These are phyloP conservation scores for Eciton burchellii DNA, from an alignment of 1,140 invertebrate species.

Conservation along the genomic window DNA sequence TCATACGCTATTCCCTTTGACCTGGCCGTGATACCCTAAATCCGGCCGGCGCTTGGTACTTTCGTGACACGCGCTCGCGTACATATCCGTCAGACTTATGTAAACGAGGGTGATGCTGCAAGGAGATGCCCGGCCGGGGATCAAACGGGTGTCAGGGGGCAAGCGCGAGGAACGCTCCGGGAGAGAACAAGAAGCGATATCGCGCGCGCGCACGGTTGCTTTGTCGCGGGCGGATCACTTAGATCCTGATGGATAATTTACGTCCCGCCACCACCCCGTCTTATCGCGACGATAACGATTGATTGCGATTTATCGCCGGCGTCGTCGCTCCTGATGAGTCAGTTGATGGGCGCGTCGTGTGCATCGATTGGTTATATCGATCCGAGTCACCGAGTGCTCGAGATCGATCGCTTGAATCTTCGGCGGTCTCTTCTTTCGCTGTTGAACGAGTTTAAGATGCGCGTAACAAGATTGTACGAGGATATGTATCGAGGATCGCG, in stretches of 20 bases:
- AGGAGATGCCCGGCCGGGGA: neutral
- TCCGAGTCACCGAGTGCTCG: too few species aligned
- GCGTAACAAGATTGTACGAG: too few species aligned
- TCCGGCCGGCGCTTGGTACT: constrained; percentile 38
- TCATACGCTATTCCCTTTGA: constrained; percentile 55
- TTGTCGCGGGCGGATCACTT: constrained; percentile 51
- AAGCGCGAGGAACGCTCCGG: constrained; percentile 1
- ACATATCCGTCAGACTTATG: constrained; percentile 54
- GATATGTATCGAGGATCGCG: too few species aligned
- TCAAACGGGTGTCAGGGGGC: constrained; percentile 41
- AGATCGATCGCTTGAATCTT: too few species aligned
- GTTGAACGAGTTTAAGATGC: too few species aligned
- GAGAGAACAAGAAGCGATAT: constrained; percentile 35
- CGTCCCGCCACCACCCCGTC: constrained; percentile 1
- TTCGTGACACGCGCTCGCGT: constrained; percentile 43
- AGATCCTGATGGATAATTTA: constrained; percentile 59
- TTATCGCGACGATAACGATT: constrained; percentile 44
- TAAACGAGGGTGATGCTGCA: constrained; percentile 35
- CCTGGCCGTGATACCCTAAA: constrained; percentile 45
- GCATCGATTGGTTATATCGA: constrained; percentile 45
- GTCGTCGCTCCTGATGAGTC: constrained; percentile 29
- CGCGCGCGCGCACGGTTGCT: neutral
- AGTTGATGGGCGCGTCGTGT: constrained; percentile 48
- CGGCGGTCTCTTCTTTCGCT: too few species aligned
- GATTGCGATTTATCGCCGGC: constrained; percentile 45